Evolutionary conservation across 2,888 invertebrate genomes (phyloP).

Genomic region (Hirtodrosophila cameraria): DNA sequence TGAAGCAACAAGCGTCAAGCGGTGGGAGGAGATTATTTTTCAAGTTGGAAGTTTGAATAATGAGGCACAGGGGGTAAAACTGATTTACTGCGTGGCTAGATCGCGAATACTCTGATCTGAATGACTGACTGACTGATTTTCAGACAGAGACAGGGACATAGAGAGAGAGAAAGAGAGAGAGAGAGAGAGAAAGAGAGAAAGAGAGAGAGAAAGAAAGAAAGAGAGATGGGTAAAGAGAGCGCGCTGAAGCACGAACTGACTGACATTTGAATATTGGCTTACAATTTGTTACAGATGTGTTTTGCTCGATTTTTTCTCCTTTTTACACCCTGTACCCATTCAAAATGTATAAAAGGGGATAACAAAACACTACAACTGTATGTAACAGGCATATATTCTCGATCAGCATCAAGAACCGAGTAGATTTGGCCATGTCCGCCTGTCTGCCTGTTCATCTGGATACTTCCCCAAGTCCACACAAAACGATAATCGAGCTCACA

Average conservation of each 20-base stretch:
- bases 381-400: too few species aligned
- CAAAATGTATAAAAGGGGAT: too few species aligned
- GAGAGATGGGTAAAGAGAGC: slow-evolving; percentile 19
- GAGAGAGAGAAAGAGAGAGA: slow-evolving; percentile 26
- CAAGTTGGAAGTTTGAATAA: slow-evolving; percentile 71
- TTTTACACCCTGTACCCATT: not conserved
- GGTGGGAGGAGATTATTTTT: slow-evolving; percentile 20
- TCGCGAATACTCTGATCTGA: slow-evolving; percentile 49
- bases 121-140: slow-evolving; percentile 43
- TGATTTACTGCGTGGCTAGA: slow-evolving; percentile 56
- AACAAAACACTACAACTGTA: too few species aligned
- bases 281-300: slow-evolving; percentile 81
- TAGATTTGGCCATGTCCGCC: too few species aligned
- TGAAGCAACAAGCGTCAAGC: not conserved
- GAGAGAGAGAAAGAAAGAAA: slow-evolving; percentile 32
- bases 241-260: slow-evolving; percentile 60
- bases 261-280: slow-evolving; percentile 84
- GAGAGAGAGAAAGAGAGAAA: slow-evolving; percentile 12
- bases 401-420: too few species aligned
- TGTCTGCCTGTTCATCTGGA: too few species aligned
- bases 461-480: too few species aligned
- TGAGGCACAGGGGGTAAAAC: slow-evolving; percentile 59
- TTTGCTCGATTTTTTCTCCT: slow-evolving; percentile 38
- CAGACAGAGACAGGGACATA: slow-evolving; percentile 32
- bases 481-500: too few species aligned